Evolutionary conservation across 2,113 vertebrate species (phyloP).

Genomic region (Osmerus eperlanus): DNA sequence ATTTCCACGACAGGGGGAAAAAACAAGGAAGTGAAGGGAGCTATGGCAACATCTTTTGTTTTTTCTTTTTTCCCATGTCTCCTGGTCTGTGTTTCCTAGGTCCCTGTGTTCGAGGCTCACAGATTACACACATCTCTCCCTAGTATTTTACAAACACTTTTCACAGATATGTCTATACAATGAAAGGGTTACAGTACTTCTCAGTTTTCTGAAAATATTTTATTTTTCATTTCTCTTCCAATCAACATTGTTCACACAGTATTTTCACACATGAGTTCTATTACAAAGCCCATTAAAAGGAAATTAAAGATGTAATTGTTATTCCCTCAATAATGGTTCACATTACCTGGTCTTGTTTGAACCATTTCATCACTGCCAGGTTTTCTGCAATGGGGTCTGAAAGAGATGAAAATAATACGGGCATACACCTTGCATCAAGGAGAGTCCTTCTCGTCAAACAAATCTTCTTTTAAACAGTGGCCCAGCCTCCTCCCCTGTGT

Average conservation of each 20-base stretch:
- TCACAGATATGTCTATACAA: conserved; percentile 33
- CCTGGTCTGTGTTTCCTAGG: conserved; percentile 18
- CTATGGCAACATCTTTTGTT: not conserved
- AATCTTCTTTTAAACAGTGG: not conserved
- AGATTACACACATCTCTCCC: conserved; percentile 56
- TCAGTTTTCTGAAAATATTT: conserved; percentile 38
- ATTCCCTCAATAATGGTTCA: not conserved
- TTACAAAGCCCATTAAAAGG: conserved; percentile 7
- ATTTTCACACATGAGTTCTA: not conserved
- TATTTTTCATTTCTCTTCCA: conserved; percentile 44
- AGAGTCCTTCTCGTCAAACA: not conserved
- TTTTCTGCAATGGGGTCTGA: not conserved
- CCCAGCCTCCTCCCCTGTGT: not conserved
- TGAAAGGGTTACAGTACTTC: too few relatives aligned
- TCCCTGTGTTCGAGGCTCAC: conserved; percentile 12
- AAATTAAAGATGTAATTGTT: conserved; percentile 12
- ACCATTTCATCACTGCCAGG: not conserved
- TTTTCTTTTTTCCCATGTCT: conserved; percentile 20
- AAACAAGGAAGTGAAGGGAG: conserved; percentile 28
- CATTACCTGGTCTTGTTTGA: not conserved
- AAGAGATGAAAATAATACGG: not conserved
- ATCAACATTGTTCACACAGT: conserved; percentile 19
- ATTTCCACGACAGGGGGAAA: too few relatives aligned
- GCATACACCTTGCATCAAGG: not conserved
- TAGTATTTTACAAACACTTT: conserved; percentile 38